These are phyloP conservation scores for Cladopsammia gracilis DNA, from an alignment of 64 coral and sea anemone species.

Conservation along the genomic window DNA sequence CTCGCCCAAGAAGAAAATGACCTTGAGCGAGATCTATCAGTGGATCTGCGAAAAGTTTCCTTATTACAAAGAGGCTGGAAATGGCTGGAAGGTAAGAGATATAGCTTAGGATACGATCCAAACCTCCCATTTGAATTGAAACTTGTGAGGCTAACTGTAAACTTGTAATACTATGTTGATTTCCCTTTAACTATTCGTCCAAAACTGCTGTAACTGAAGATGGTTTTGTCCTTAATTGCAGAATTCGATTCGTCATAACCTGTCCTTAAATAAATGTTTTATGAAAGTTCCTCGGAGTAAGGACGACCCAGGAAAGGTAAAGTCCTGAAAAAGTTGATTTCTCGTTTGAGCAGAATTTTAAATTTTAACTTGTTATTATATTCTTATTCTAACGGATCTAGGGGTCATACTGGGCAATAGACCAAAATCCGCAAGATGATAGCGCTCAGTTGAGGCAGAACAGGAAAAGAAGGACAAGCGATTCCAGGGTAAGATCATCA, in stretches of 20 bases:
- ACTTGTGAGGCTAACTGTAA: conserved; percentile 24
- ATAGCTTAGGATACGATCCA: too few species aligned
- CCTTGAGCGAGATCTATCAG: conserved; percentile 98
- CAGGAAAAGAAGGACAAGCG: conserved; percentile 88
- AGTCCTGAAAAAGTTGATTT: not conserved
- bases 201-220: not conserved
- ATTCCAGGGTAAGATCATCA: conserved; percentile 77
- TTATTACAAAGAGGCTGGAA: conserved; percentile 99
- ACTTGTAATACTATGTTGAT: conserved; percentile 25
- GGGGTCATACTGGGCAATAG: conserved; percentile 99
- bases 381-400: conserved; percentile 18
- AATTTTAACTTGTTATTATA: conserved; percentile 17
- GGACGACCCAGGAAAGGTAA: conserved; percentile 96
- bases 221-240: conserved; percentile 34
- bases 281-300: conserved; percentile 98
- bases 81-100: conserved; percentile 94
- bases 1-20: conserved; percentile 98
- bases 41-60: conserved; percentile 99
- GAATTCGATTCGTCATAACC: conserved; percentile 98
- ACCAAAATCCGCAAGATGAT: conserved; percentile 97
- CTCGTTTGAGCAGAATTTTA: not conserved
- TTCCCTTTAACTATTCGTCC: conserved; percentile 31
- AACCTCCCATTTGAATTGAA: not conserved
- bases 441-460: conserved; percentile 76
- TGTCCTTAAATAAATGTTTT: conserved; percentile 97